Evolutionary conservation across 2,797 vertebrate genomes (phyloP).

Genomic region (Heliangelus exortis): DNA sequence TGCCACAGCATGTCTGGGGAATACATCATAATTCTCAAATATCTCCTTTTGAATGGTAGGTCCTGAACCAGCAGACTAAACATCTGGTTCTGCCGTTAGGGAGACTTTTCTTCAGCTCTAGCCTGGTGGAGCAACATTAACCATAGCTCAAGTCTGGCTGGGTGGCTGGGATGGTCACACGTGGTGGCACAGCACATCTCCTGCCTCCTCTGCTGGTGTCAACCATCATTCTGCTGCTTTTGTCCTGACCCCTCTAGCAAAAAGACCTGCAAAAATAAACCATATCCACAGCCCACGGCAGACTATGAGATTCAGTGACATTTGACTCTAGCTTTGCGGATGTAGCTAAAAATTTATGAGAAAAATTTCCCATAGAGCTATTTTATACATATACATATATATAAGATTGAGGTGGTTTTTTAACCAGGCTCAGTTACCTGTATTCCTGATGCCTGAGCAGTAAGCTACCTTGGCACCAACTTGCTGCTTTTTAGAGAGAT

Average conservation of each 20-base stretch:
- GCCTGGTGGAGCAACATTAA: not conserved
- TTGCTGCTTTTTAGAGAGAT: not conserved
- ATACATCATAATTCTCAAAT: not conserved
- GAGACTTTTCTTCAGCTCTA: not conserved
- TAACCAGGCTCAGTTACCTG: not conserved
- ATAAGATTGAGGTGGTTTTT: not conserved
- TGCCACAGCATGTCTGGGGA: not conserved
- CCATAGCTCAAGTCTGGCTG: not conserved
- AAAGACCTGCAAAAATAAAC: not conserved
- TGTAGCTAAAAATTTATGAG: not conserved
- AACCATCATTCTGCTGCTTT: not conserved
- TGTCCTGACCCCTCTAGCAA: accelerated
- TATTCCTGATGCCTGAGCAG: not conserved
- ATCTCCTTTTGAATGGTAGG: not conserved
- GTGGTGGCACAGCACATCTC: not conserved
- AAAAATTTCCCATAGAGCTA: not conserved
- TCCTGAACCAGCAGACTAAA: not conserved
- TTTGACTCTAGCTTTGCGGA: not conserved
- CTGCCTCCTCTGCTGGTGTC: not conserved
- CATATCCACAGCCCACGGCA: not conserved
- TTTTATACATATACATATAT: not conserved
- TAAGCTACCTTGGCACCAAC: not conserved
- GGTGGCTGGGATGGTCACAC: not conserved
- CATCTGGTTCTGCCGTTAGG: not conserved
- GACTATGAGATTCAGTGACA: not conserved